Percentiles rank a stretch among this genome's conserved stretches.
These are phyloP conservation scores for Ophion ventricosus DNA, from an alignment of 2,888 invertebrate species.

Conservation along the genomic window DNA sequence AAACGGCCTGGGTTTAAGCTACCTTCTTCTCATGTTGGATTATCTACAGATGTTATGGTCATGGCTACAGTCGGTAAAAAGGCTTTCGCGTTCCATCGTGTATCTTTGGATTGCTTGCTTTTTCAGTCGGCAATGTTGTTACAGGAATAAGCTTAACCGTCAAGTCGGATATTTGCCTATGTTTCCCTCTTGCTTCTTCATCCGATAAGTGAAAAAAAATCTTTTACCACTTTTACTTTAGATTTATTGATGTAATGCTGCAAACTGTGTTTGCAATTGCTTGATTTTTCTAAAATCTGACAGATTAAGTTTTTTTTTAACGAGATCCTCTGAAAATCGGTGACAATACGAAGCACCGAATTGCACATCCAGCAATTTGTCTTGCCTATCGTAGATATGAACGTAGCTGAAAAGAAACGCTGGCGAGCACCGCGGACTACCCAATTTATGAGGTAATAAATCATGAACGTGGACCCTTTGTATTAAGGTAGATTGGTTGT, in stretches of 20 bases:
- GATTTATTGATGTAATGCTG: not conserved
- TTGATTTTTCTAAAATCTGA: not conserved
- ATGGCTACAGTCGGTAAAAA: conserved; percentile 39
- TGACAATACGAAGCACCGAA: conserved; percentile 35
- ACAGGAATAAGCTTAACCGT: not conserved
- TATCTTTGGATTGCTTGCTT: not conserved
- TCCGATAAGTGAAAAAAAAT: conserved; percentile 33
- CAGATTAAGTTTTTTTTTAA: not conserved
- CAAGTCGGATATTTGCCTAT: not conserved
- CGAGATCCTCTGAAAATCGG: conserved; percentile 23
- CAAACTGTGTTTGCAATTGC: not conserved
- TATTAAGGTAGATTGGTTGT: conserved; percentile 80
- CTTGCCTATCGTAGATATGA: conserved; percentile 63
- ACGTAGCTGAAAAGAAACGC: conserved; percentile 54
- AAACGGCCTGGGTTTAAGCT: not conserved
- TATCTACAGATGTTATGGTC: not conserved
- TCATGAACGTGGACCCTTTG: conserved; percentile 77
- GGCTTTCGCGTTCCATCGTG: not conserved
- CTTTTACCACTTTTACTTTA: not conserved
- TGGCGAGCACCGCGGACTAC: conserved; percentile 47
- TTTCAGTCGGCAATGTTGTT: not conserved
- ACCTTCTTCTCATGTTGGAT: not conserved
- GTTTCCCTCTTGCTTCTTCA: conserved; percentile 2
- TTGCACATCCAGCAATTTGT: conserved; percentile 56
- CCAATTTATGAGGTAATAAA: conserved; percentile 80